Evolutionary conservation across 1,140 invertebrate species (phyloP).

Genomic region (Elysia chlorotica): DNA sequence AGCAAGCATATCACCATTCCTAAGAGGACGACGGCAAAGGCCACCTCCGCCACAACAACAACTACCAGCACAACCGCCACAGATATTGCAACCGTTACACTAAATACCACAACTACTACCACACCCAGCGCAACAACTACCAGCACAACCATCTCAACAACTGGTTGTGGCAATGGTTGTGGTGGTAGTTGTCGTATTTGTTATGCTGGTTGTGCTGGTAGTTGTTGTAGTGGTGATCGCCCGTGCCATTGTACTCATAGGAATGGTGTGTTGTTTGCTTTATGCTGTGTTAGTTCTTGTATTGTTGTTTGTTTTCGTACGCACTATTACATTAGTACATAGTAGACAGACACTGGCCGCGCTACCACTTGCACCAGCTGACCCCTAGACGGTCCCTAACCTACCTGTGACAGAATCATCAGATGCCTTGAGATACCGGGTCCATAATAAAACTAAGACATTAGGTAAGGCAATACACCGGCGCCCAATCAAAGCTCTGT

Average conservation of each 20-base stretch:
- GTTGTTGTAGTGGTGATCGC: neutral
- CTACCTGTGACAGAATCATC: no score
- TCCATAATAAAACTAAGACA: no score
- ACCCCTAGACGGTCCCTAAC: no score
- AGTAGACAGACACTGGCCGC: no score
- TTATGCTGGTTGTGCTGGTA: neutral
- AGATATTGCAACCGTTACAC: neutral
- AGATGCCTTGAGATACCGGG: no score
- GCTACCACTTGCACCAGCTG: no score
- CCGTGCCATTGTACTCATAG: neutral
- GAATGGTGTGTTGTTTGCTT: neutral
- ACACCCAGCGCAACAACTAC: neutral
- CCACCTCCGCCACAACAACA: neutral
- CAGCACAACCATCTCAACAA: neutral
- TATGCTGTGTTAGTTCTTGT: neutral
- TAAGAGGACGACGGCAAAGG: neutral
- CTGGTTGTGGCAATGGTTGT: neutral
- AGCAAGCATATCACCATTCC: neutral
- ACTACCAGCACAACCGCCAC: neutral
- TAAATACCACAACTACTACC: neutral
- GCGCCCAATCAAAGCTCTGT: no score
- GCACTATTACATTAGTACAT: neutral
- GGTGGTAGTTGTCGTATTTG: neutral
- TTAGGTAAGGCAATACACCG: no score
- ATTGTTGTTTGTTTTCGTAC: neutral